A percentile compares a stretch with the other conserved stretches of the same genome.
Conservation (phyloP, 2,888 invertebrate genomes). For the Platypus cylindrus region DNA sequence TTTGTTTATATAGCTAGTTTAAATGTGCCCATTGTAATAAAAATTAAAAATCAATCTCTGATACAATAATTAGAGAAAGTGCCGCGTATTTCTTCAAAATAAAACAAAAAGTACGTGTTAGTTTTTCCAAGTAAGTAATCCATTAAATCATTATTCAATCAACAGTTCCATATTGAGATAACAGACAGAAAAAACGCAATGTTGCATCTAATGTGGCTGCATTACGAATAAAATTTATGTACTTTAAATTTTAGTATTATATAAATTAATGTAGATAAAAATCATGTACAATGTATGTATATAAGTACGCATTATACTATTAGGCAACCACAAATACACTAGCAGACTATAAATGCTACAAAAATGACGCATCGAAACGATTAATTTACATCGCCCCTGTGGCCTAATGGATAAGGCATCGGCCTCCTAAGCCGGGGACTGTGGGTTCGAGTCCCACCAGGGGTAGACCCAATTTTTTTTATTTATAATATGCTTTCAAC, state of each 20-base stretch:
- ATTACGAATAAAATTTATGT: no score
- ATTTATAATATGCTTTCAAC: background rate
- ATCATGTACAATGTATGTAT: no score
- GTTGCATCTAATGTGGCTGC: no score
- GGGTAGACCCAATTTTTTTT: constrained; percentile 43
- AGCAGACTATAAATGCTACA: background rate
- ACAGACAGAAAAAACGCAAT: no score
- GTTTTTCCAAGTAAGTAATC: no score
- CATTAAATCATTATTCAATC: no score
- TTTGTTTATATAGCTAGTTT: constrained; percentile 10
- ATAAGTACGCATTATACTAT: no score
- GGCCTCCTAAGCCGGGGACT: constrained; percentile 77
- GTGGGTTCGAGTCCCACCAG: constrained; percentile 80
- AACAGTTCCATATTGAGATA: no score
- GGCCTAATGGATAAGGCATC: constrained; percentile 77
- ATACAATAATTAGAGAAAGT: constrained; percentile 2
- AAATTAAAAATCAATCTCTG: constrained; percentile 2
- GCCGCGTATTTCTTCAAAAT: background rate
- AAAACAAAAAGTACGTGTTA: background rate
- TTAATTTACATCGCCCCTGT: constrained; percentile 48
- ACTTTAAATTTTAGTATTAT: no score
- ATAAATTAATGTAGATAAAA: no score
- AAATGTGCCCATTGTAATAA: no score
- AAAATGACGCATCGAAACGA: background rate
- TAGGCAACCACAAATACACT: constrained; percentile 1